These are phyloP conservation scores for Eremophila alpestris DNA, from an alignment of 2,797 vertebrate genomes.

Conservation along the genomic window DNA sequence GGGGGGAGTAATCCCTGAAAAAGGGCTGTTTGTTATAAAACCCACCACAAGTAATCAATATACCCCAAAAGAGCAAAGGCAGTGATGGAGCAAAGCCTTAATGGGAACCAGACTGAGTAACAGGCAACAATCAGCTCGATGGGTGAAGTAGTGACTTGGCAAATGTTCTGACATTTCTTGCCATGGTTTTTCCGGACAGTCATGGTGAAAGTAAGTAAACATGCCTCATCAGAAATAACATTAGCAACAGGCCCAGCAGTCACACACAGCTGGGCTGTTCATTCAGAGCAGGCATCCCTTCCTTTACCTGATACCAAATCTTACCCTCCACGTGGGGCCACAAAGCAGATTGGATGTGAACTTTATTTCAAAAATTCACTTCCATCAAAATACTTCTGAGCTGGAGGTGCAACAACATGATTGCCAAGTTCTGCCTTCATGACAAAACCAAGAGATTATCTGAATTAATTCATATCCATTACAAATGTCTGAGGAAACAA, in stretches of 20 bases:
- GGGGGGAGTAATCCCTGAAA: neutral
- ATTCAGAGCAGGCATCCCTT: neutral
- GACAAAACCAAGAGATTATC: neutral
- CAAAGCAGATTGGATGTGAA: neutral
- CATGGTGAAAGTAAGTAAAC: conserved; percentile 58
- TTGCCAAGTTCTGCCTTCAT: neutral
- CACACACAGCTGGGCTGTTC: neutral
- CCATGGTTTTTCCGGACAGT: conserved; percentile 50
- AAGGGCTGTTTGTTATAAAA: conserved; percentile 40
- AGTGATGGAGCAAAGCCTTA: conserved; percentile 27
- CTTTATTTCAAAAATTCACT: neutral
- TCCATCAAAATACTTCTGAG: neutral
- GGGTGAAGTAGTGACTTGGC: conserved; percentile 63
- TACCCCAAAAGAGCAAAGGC: conserved; percentile 30
- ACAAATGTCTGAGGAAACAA: neutral
- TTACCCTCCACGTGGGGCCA: neutral
- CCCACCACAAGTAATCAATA: conserved; percentile 43
- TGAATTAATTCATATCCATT: neutral
- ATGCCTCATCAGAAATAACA: conserved; percentile 17
- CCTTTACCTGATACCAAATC: neutral
- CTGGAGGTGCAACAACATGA: neutral
- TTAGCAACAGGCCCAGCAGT: conserved; percentile 18
- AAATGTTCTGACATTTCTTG: conserved; percentile 27
- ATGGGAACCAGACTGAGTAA: conserved; percentile 41
- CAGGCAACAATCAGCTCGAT: conserved; percentile 32